Conservation (phyloP, 1,140 invertebrate genomes). For the Maconellicoccus hirsutus region DNA sequence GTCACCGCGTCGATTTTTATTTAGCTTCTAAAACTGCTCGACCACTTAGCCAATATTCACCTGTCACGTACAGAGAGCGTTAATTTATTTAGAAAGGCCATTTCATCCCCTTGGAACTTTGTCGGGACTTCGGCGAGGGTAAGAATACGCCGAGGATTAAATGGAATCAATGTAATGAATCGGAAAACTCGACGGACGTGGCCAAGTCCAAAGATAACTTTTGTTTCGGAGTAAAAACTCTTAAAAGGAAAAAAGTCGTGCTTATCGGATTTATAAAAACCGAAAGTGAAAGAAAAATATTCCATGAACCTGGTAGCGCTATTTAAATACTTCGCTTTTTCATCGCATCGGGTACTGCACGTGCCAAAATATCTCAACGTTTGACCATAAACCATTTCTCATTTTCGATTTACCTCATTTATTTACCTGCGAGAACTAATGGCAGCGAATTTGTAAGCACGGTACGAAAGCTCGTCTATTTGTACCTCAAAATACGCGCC, state of each 20-base stretch:
- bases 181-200: not conserved
- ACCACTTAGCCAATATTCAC: slow-evolving; percentile 14
- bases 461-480: no score
- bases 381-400: not conserved
- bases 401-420: not conserved
- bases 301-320: no score
- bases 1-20: no score
- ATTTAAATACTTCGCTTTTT: no score
- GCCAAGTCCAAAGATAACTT: slow-evolving; percentile 7
- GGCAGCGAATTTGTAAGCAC: no score
- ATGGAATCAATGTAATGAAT: slow-evolving; percentile 14
- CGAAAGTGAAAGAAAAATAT: not conserved
- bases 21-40: not conserved
- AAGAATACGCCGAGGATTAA: not conserved
- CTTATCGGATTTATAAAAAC: slow-evolving; percentile 12
- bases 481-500: no score
- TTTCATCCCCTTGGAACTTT: not conserved
- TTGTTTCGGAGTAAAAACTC: not conserved
- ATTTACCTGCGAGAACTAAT: no score
- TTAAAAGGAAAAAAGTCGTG: not conserved
- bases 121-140: not conserved
- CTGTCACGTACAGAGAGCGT: not conserved
- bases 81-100: slow-evolving; percentile 4
- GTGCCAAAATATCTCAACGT: no score
- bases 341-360: no score